Base-by-base conservation (phyloP, 2,888 invertebrate genomes). In the Operophtera brumata region DNA sequence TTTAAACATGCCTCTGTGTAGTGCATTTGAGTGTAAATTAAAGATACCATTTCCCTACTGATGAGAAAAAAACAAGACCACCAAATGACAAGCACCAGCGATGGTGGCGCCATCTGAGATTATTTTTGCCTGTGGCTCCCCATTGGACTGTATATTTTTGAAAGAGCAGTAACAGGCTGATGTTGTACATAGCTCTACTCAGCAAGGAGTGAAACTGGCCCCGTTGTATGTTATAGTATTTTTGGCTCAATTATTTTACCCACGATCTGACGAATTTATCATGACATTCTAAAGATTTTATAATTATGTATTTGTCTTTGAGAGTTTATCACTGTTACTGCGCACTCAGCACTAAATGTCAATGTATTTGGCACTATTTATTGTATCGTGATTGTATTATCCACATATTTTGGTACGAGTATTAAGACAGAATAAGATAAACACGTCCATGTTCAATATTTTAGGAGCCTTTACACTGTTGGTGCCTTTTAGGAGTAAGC, bases 181-280 rank as follows among this genome's bases (percentile, higher is more conserved):
- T 1, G 30, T 7, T 30, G 0, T 7, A 8, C 8, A 30, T 5
- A 6, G 30, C 30, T 8, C 9, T 30, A 13, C n/a, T 13, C 6
- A 11, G 11, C n/a, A 34, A 36, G 13, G 6, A 9, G 39, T 39
- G 39, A 39, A 39, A 25, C 25, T 10, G n/a, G 25, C 12, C 20
- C 8, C 6, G 4, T 6, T 10, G 5, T 20, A 6, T 28, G 35
- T 37, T 46, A 4, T 20, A 3, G 36, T 52, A 43, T 54, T 47
- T 30, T 40, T 35, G 56, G 59, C 65, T 65, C 62, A 65, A 65
- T 58, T 58, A 45, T 55, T 57, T 51, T 13, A 28, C 42, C 39
- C 14, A 54, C 41, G 59, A 60, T 61, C 58, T 58, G 60, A 58
- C 53, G 54, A 63, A 58, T 60, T 60, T 60, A 57, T 58, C 55